Percentiles rank a stretch among this genome's conserved stretches.
Conservation (phyloP, 2,888 invertebrate species). For the Adelphocoris suturalis region DNA sequence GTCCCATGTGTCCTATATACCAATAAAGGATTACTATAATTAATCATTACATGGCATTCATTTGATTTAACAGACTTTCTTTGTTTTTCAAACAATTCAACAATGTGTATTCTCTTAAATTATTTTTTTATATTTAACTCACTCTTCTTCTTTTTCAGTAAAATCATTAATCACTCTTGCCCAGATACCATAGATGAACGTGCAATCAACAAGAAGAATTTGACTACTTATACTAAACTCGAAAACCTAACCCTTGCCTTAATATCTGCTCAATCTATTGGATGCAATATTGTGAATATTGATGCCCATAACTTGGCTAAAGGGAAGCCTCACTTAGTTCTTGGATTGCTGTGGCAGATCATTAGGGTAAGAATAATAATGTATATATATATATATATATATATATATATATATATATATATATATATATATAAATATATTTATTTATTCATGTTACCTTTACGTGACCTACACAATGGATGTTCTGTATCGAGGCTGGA, state of each 20-base stretch:
- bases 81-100: too few species aligned
- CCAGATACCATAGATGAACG: conserved; percentile 99
- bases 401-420: too few species aligned
- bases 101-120: not conserved
- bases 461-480: too few species aligned
- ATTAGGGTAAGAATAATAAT: conserved; percentile 84
- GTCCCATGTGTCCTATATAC: too few species aligned
- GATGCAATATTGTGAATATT: conserved; percentile 98
- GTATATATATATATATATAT: too few species aligned
- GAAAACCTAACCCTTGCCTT: conserved; percentile 98
- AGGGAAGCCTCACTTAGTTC: conserved; percentile 95
- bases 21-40: too few species aligned
- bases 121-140: not conserved
- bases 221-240: conserved; percentile 95
- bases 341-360: conserved; percentile 99
- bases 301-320: conserved; percentile 97
- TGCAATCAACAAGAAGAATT: conserved; percentile 96
- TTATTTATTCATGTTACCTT: too few species aligned
- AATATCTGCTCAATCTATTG: conserved; percentile 98
- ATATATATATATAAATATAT: too few species aligned
- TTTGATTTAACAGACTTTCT: too few species aligned
- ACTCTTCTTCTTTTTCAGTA: conserved; percentile 83
- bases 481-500: too few species aligned
- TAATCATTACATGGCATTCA: too few species aligned
- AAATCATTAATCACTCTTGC: conserved; percentile 99